Evolutionary conservation across 2,113 vertebrate genomes (phyloP), one percentile per base, ranked within the genome.

Genomic region (Microcebus griseorufus): DNA sequence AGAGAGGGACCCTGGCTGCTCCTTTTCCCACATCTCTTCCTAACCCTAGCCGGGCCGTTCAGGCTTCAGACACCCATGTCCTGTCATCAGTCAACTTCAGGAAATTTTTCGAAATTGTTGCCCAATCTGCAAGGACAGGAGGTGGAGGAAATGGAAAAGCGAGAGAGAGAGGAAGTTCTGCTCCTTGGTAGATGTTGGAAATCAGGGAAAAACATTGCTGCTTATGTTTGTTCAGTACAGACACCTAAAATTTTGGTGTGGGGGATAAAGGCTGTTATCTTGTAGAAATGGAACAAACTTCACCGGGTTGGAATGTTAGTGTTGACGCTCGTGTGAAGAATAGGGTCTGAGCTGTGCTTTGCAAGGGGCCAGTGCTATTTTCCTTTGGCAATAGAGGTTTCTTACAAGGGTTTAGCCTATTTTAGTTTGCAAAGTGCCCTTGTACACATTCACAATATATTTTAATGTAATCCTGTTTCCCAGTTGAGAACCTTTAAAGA

Each of bases 31-130:
- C 95, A 95, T 97, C 92, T 95, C 89, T 92, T 94, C 65, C 34
- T 45, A 95, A 88, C 75, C 88, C 92, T 92, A 67, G 82, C 94
- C 96, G 93, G 94, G 83, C 96, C 92, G 67, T 80, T 97, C 96
- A 98, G 90, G 97, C 95, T 98, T 97, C 97, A 98, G 98, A 98
- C 98, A 98, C 92, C 96, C 95, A 97, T 98, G 98, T 99, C 98
- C 98, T 98, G 98, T 98, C 98, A 98, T 99, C 98, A 98, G 98
- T 98, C 98, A 98, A 98, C 97, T 98, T 97, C 98, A 99, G 99
- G 98, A 99, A 99, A 98, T 98, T 98, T 98, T 98, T 96, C 95
- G 86, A 98, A 97, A 98, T 97, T 98, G 97, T 97, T 98, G 97
- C 97, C 98, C 98, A 99, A 98, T 98, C 98, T 98, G 97, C 93